Evolutionary conservation across 2,888 invertebrate genomes (phyloP), one percentile per base, ranked within the genome.

Genomic region (Pecten maximus): DNA sequence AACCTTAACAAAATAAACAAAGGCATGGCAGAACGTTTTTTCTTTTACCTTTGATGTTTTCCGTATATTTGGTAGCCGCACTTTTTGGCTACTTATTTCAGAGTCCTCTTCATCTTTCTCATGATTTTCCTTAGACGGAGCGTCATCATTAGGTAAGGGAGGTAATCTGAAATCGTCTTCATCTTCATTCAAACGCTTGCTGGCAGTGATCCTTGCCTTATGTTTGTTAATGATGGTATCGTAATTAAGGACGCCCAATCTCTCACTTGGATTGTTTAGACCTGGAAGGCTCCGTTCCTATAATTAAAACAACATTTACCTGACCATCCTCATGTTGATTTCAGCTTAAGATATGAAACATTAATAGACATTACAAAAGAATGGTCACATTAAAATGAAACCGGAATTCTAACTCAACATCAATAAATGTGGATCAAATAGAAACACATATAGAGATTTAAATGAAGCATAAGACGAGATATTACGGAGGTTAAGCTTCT

Each of bases 201-300:
- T 91, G 23, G 91, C 88, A 8, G 93, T 40, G 3, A 94, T 91
- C 35, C 93, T 89, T 3, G 94, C 91, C 88, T 92, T 91, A 88
- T 94, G 93, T 40, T 94, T 94, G 40, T 90, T 90, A 50, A 95
- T 95, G 39, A 95, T 93, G 28, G 93, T 90, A 28, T 95, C 95
- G 91, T 95, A 95, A 91, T 95, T 94, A 39, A 96, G 92, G 8
- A 93, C 86, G 0, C 95, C 95, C 23, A 95, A 91, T 23, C 95
- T 91, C 12, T 96, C 95, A 39, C 91, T 91, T 28, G 91, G 87
- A 88, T 95, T 95, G 92, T 93, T 91, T 74, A 93, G 94, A 0
- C 96, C 96, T 0, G 96, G 96, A 23, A 96, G 90, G 6, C 94
- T 93, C 54, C 94, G 93, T 60, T 95, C 95, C 95, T 96, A 92